Percentiles rank a stretch among this genome's conserved stretches.
These are phyloP conservation scores for Oryzias woworae DNA, from an alignment of 2,113 vertebrate genomes.

Conservation along the genomic window DNA sequence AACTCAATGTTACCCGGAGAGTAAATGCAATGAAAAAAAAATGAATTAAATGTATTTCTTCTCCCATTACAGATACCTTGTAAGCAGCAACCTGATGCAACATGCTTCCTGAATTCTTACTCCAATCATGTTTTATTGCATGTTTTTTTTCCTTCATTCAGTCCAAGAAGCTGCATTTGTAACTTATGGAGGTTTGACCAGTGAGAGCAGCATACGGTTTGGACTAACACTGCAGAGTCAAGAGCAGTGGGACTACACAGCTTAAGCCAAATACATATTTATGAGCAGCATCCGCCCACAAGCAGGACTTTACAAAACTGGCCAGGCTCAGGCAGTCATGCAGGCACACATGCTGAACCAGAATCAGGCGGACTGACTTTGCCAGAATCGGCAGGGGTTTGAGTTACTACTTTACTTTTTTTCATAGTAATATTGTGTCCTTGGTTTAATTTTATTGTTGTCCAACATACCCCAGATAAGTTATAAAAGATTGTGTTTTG, in stretches of 20 bases:
- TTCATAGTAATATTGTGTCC: constrained; percentile 32
- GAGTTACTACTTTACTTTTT: constrained; percentile 54
- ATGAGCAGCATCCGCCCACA: constrained; percentile 70
- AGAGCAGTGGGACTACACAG: constrained; percentile 61
- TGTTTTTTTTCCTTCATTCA: constrained; percentile 25
- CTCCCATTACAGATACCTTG: constrained; percentile 1
- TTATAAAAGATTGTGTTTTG: no score
- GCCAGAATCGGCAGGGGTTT: constrained; percentile 58
- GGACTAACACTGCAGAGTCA: constrained; percentile 51
- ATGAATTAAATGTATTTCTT: no score
- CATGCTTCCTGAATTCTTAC: constrained; percentile 10
- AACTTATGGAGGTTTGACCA: constrained; percentile 60
- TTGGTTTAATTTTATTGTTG: constrained; percentile 15
- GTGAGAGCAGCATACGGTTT: constrained; percentile 68
- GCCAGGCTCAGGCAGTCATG: constrained; percentile 60
- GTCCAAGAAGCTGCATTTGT: constrained; percentile 38
- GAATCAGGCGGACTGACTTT: constrained; percentile 61
- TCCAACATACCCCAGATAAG: background rate
- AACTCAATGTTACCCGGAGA: no score
- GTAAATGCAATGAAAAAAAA: no score
- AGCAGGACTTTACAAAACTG: constrained; percentile 67
- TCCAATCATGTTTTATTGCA: constrained; percentile 17
- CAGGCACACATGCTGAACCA: constrained; percentile 46
- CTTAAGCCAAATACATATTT: constrained; percentile 77
- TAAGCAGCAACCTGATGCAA: background rate